Evolutionary conservation across 2,888 invertebrate species (phyloP).

Genomic region (Dynastes maya): DNA sequence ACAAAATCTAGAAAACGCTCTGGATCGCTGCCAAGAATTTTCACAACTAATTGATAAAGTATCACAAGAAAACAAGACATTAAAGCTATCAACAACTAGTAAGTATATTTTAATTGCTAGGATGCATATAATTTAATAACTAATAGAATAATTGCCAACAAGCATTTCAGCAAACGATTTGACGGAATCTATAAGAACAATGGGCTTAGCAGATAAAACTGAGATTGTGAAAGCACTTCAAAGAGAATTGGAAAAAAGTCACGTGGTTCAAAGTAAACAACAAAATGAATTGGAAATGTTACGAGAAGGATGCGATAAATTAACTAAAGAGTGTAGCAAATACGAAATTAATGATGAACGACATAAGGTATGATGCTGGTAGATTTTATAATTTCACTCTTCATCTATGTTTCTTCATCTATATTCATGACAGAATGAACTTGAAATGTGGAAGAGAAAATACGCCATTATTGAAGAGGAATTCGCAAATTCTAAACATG

Average conservation of each 20-base stretch:
- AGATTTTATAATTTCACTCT: conserved; percentile 2
- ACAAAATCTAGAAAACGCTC: conserved; percentile 56
- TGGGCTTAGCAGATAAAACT: conserved; percentile 55
- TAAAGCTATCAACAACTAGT: conserved; percentile 52
- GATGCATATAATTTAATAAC: conserved; percentile 1
- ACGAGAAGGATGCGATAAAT: conserved; percentile 50
- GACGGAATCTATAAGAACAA: conserved; percentile 47
- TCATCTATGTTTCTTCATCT: not conserved
- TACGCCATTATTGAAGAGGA: conserved; percentile 32
- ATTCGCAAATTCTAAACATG: conserved; percentile 41
- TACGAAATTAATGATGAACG: conserved; percentile 44
- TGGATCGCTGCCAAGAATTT: conserved; percentile 56
- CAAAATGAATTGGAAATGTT: conserved; percentile 51
- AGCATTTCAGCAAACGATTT: conserved; percentile 45
- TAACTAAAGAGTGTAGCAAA: conserved; percentile 44
- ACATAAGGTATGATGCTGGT: conserved; percentile 46
- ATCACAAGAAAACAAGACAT: conserved; percentile 53
- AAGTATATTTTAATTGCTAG: conserved; percentile 8
- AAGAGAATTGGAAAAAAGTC: conserved; percentile 56
- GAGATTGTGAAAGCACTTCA: conserved; percentile 57
- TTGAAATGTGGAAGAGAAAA: conserved; percentile 42
- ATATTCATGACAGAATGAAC: conserved; percentile 40
- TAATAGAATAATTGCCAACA: not conserved
- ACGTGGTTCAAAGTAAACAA: conserved; percentile 49
- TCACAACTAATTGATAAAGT: conserved; percentile 53